These are phyloP conservation scores for Etheostoma spectabile DNA, from an alignment of 2,113 vertebrate genomes.

Conservation along the genomic window DNA sequence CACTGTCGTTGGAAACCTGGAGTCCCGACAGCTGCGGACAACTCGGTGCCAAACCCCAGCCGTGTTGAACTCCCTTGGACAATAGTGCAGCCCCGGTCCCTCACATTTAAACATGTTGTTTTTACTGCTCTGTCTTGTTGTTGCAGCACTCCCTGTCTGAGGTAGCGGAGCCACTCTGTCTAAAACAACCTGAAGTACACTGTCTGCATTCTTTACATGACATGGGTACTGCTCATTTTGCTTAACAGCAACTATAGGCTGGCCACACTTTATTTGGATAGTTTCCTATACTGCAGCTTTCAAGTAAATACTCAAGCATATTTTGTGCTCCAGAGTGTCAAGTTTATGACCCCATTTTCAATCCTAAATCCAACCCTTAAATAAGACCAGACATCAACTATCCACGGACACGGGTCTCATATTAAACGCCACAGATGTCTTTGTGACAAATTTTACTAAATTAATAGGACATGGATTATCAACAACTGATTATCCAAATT, in stretches of 20 bases:
- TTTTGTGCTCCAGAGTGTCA: background rate
- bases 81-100: constrained; percentile 30
- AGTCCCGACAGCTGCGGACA: constrained; percentile 82
- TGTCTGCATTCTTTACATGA: constrained; percentile 54
- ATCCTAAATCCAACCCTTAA: constrained; percentile 6
- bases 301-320: background rate
- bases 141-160: constrained; percentile 48
- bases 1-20: constrained; percentile 56
- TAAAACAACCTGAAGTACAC: constrained; percentile 26
- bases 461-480: constrained; percentile 24
- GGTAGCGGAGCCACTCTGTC: constrained; percentile 50
- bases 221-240: background rate
- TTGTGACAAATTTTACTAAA: background rate
- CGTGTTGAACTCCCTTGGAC: constrained; percentile 70
- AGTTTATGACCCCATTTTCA: background rate
- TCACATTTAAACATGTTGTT: constrained; percentile 69
- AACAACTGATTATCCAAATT: constrained; percentile 44
- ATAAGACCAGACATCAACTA: constrained; percentile 2
- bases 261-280: background rate
- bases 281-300: background rate
- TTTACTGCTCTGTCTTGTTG: constrained; percentile 61
- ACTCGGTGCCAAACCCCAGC: constrained; percentile 80
- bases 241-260: background rate
- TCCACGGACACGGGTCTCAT: background rate
- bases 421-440: constrained; percentile 4